Conservation (phyloP, 2,113 vertebrate species). For the Noturus placidus region DNA sequence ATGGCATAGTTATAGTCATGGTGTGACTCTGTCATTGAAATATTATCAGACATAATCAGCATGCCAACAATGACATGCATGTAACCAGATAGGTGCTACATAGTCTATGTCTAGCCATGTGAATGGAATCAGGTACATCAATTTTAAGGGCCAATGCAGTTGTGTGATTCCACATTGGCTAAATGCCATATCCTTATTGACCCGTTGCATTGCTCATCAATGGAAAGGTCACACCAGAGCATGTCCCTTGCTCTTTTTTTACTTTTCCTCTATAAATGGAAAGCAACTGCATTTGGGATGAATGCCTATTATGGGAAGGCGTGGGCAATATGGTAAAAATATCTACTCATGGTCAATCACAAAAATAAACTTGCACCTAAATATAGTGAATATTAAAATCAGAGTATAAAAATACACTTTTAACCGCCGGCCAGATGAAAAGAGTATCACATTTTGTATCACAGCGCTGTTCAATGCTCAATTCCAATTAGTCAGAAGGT, state of each 20-base stretch:
- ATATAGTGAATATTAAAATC: neutral
- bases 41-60: conserved; percentile 20
- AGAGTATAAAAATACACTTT: neutral
- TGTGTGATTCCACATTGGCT: conserved; percentile 28
- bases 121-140: conserved; percentile 14
- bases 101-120: conserved; percentile 1
- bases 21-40: conserved; percentile 34
- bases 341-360: neutral
- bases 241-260: neutral
- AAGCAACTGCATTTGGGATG: conserved; percentile 8
- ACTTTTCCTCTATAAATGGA: conserved; percentile 1
- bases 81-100: conserved; percentile 40
- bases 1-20: neutral
- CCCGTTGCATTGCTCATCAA: conserved; percentile 5
- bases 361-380: neutral
- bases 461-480: neutral
- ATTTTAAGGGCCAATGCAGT: conserved; percentile 15
- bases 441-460: neutral
- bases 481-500: neutral
- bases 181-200: conserved; percentile 8
- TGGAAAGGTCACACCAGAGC: conserved; percentile 14
- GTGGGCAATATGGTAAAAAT: neutral
- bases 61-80: conserved; percentile 37
- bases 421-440: neutral
- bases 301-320: neutral